Evolutionary conservation across 2,888 invertebrate genomes (phyloP), one percentile per base, ranked within the genome.

Genomic region (Pharmacophagus antenor): DNA sequence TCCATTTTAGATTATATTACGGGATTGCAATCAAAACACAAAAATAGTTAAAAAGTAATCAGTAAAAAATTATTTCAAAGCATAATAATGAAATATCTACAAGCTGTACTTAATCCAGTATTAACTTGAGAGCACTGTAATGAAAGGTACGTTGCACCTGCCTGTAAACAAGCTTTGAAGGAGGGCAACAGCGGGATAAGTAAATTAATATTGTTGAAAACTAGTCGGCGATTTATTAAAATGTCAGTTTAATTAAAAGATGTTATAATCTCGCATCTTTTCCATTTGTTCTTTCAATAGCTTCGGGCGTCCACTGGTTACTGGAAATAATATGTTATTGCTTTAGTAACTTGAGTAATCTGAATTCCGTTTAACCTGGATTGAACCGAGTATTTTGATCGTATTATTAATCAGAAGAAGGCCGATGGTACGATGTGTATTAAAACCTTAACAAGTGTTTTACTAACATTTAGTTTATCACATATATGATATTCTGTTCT

Each of bases 131-230:
- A 21, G 47, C 23, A 21, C 17, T 47, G 51, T 17, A 48, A 25
- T 41, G 22, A 48, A 41, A 58, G 21, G 41, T 53, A 15, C n/a
- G n/a, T 48, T 48, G 41, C 54, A 59, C 54, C 59, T 59, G 54
- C 37, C 25, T 23, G 46, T 52, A 22, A 20, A 23, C 20, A 59
- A 37, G 48, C 20, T 21, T 27, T 27, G 18, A 59, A 54, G 22
- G 25, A 22, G 31, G 25, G n/a, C 37, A 46, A 5, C 18, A 20
- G 8, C 7, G 51, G n/a, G 42, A 21, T 46, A 48, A 48, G 42
- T 25, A 31, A 54, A 59, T 48, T 59, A 42, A 49, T 59, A 49
- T 44, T 17, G 42, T 46, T 52, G 50, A 37, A 31, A 46, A 51
- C 23, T 46, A 31, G 17, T 23, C 37, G 22, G 15, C 48, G 7